Percentiles rank a stretch among this genome's conserved stretches.
These are phyloP conservation scores for Timandra comae DNA, from an alignment of 2,888 invertebrate species.

Conservation along the genomic window DNA sequence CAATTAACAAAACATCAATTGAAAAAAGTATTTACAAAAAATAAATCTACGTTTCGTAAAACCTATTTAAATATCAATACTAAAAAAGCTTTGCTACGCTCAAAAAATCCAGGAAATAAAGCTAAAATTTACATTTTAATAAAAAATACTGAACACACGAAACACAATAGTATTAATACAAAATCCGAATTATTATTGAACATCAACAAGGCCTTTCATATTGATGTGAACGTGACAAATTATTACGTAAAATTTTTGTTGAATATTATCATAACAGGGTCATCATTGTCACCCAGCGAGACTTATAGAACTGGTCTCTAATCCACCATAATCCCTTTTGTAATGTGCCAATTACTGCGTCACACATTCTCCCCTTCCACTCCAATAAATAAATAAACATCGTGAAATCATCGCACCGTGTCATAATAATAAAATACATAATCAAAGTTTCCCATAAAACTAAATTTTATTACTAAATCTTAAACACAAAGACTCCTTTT, in stretches of 20 bases:
- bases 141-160: conserved; percentile 10
- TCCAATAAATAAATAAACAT: conserved; percentile 70
- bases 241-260: conserved; percentile 52
- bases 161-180: neutral
- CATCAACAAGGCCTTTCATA: too few relatives aligned
- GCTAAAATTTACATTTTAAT: too few relatives aligned
- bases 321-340: conserved; percentile 73
- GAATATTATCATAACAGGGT: conserved; percentile 73
- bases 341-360: conserved; percentile 69
- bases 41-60: too few relatives aligned
- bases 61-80: too few relatives aligned
- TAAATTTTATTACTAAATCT: neutral
- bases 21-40: too few relatives aligned
- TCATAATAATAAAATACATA: conserved; percentile 28
- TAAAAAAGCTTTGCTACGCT: too few relatives aligned
- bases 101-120: conserved; percentile 11
- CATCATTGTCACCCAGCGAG: conserved; percentile 66
- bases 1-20: too few relatives aligned
- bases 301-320: conserved; percentile 69
- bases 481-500: conserved; percentile 2
- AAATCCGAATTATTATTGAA: conserved; percentile 9
- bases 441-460: neutral
- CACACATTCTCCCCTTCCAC: conserved; percentile 74
- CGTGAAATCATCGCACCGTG: conserved; percentile 43
- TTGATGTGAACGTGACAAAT: conserved; percentile 42